Evolutionary conservation across 2,797 vertebrate species (phyloP).

Genomic region (Periophthalmus magnuspinnatus): DNA sequence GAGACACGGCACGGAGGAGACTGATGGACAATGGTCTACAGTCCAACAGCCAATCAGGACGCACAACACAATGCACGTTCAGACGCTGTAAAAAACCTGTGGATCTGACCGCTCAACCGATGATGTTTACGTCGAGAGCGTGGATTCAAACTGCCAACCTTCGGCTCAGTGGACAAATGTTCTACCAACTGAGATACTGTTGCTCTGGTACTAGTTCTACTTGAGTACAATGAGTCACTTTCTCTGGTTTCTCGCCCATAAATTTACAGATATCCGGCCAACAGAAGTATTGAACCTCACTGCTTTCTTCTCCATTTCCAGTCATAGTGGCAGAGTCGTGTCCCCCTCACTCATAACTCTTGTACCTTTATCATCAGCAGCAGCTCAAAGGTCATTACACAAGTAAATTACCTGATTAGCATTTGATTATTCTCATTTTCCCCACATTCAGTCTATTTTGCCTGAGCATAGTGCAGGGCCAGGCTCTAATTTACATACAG

Average conservation of each 20-base stretch:
- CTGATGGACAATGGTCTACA: no score
- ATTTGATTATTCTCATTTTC: constrained; percentile 58
- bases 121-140: no score
- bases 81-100: no score
- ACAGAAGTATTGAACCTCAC: constrained; percentile 8
- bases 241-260: constrained; percentile 3
- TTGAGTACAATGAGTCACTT: not conserved
- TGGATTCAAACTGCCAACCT: no score
- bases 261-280: constrained; percentile 31
- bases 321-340: constrained; percentile 26
- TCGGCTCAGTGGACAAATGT: no score
- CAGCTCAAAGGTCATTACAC: constrained; percentile 63
- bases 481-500: constrained; percentile 17
- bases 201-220: not conserved
- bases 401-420: constrained; percentile 64
- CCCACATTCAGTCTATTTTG: constrained; percentile 18
- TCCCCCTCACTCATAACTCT: constrained; percentile 45
- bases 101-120: no score
- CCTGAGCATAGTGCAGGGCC: constrained; percentile 16
- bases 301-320: constrained; percentile 30
- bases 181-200: no score
- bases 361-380: constrained; percentile 58
- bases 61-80: no score
- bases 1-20: no score
- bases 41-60: no score